phyloP scores from a whole-genome alignment of 2,113 vertebrate species.

The Nycticebus coucang region DNA sequence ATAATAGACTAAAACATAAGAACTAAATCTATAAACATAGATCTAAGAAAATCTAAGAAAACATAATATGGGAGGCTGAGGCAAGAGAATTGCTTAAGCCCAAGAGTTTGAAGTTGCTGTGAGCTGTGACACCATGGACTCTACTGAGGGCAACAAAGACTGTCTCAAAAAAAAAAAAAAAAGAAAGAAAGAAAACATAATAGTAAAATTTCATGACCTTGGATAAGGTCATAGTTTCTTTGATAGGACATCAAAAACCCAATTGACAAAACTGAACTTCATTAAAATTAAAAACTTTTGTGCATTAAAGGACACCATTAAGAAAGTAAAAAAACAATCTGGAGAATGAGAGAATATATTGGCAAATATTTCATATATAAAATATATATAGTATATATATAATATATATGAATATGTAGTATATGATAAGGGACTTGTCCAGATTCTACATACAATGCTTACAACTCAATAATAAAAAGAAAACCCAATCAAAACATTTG shows the following conservation, averaged over 20 bases:
- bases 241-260: not conserved
- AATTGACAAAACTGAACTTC: not conserved
- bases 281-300: not conserved
- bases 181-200: not conserved
- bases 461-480: not conserved
- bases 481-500: not conserved
- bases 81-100: too few species aligned
- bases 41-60: too few species aligned
- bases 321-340: not conserved
- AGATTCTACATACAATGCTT: not conserved
- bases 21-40: not conserved
- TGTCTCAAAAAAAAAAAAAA: too few species aligned
- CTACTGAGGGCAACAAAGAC: too few species aligned
- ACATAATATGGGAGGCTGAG: too few species aligned
- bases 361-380: not conserved
- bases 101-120: too few species aligned
- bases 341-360: not conserved
- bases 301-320: not conserved
- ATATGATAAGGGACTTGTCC: not conserved
- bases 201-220: not conserved
- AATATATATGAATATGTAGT: not conserved
- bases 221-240: not conserved
- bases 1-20: not conserved
- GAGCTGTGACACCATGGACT: too few species aligned
- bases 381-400: not conserved